Conservation (phyloP, 2,888 invertebrate genomes). For the Drosophila histrio region DNA sequence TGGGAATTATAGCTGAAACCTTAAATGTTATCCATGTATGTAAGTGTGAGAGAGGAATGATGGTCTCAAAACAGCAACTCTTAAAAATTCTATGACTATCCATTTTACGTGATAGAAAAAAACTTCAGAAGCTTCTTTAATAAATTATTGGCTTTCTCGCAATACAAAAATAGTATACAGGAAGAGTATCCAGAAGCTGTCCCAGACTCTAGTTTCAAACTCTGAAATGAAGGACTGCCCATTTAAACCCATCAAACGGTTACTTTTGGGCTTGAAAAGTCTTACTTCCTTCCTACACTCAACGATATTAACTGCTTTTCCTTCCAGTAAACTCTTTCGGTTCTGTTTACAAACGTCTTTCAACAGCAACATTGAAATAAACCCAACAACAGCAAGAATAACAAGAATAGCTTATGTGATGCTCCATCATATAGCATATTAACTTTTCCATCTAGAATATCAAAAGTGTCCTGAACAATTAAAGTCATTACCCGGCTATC, state of each 20-base stretch:
- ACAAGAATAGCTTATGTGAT: conserved; percentile 13
- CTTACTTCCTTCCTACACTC: background rate
- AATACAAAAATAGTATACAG: no score
- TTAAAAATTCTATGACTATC: no score
- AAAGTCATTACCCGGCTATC: conserved; percentile 76
- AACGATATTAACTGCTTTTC: conserved; percentile 8
- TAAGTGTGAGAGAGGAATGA: background rate
- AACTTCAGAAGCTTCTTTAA: no score
- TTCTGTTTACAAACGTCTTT: background rate
- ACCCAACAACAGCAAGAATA: conserved; percentile 8
- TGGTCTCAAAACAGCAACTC: no score
- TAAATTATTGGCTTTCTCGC: no score
- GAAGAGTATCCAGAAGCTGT: no score
- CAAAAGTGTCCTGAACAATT: conserved; percentile 55
- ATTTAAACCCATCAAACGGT: no score
- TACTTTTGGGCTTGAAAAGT: no score
- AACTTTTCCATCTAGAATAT: conserved; percentile 36
- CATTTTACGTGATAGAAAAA: no score
- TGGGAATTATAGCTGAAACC: background rate
- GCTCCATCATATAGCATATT: conserved; percentile 45
- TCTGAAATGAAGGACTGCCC: no score
- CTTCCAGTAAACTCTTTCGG: background rate
- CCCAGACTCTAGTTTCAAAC: no score
- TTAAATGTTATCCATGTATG: background rate
- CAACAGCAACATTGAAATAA: conserved; percentile 22